Base-by-base conservation (phyloP, 1,140 invertebrate species). In the Drosophila orena region DNA sequence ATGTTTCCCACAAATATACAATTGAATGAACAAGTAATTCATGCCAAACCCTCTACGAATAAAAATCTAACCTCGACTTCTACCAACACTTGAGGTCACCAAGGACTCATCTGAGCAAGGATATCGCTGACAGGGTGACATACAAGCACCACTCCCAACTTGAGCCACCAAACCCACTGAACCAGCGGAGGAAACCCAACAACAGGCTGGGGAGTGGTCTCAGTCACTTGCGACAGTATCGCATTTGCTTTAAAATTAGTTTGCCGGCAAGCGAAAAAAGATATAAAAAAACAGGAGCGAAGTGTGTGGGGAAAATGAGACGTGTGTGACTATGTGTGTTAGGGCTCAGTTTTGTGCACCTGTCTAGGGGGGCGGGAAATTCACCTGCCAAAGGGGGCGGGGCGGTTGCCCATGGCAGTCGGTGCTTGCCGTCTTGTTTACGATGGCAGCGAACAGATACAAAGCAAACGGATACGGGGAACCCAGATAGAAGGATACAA, bases 231-330 rank as follows among this genome's bases (percentile, higher is more conserved):
- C 71, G 65, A 57, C 47, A 73, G 61, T 76, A 77, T 68, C 66
- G 69, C 79, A 78, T 78, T 83, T 62, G 77, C 81, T 80, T 77
- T 74, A 68, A 85, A 85, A 85, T 85, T 86, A 77, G 73, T 81
- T 77, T 61, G 64, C 68, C 53, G 40, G 35, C 50, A 27, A 53
- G 22, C 8, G 30, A 69, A 56, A 47, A 27, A 27, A 7, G 30
- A 30, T 30, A 30, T 30, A 30, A 8, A 7, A 8, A 30, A 30
- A 8, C 30, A 24, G 27, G 14, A 35, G 24, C 22, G 35, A 27
- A 14, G 8, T 27, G 17, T 11, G 34, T 10, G 34, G 7, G 73
- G 62, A 80, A 74, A 73, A 43, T 61, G 44, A 79, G 70, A 79
- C 65, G 69, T 75, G 74, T 81, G 73, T 71, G 79, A 71, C 54